Conservation (phyloP, 1,140 invertebrate species). For the Chelonus insularis region DNA sequence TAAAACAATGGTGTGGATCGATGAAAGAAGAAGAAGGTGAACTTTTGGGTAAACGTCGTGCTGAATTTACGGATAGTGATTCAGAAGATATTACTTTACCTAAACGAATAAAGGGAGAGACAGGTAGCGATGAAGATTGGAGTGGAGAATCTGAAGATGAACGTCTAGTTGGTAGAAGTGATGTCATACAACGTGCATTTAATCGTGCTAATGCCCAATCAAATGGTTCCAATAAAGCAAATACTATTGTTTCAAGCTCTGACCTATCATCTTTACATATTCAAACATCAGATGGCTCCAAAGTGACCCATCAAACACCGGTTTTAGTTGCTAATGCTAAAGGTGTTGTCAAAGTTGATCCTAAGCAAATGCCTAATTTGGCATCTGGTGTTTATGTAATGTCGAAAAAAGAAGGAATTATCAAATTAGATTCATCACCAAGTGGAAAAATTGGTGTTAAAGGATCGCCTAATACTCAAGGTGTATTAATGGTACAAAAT, state of each 20-base stretch:
- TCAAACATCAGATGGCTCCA: slow-evolving; percentile 40
- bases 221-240: slow-evolving; percentile 49
- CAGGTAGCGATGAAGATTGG: slow-evolving; percentile 59
- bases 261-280: slow-evolving; percentile 44
- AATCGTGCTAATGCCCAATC: slow-evolving; percentile 53
- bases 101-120: slow-evolving; percentile 61
- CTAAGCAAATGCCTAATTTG: slow-evolving; percentile 72
- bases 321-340: slow-evolving; percentile 69
- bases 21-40: slow-evolving; percentile 66
- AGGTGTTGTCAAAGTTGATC: slow-evolving; percentile 74
- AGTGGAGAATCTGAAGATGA: slow-evolving; percentile 56
- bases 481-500: slow-evolving; percentile 55
- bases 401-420: slow-evolving; percentile 73
- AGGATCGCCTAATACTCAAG: slow-evolving; percentile 38
- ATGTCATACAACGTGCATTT: slow-evolving; percentile 56
- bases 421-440: slow-evolving; percentile 66
- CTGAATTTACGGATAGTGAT: slow-evolving; percentile 55
- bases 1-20: slow-evolving; percentile 79
- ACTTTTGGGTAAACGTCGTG: slow-evolving; percentile 51
- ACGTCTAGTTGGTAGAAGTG: slow-evolving; percentile 48
- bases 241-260: slow-evolving; percentile 34
- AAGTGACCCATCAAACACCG: slow-evolving; percentile 43
- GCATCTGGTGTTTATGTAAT: slow-evolving; percentile 72
- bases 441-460: slow-evolving; percentile 61
- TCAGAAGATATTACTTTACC: slow-evolving; percentile 57